Conservation (phyloP, 2,797 vertebrate species). For the Epinephelus coioides region DNA sequence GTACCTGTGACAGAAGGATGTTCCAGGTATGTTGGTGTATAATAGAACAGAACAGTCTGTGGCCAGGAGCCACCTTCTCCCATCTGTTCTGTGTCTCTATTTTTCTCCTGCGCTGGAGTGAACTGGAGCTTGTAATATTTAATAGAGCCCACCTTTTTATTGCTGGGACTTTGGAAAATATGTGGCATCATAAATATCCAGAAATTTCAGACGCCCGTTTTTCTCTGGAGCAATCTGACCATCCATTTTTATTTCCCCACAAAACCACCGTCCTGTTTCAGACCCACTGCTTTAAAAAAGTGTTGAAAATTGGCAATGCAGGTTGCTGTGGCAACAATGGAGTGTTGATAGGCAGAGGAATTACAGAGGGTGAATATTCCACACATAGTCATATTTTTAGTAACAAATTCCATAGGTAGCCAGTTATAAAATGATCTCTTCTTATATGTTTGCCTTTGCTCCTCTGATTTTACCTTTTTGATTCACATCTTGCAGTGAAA, state of each 20-base stretch:
- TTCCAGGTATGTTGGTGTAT: conserved; percentile 3
- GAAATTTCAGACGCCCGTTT: background rate
- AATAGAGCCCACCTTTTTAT: conserved; percentile 8
- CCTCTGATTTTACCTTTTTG: too few species aligned
- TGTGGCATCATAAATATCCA: conserved; percentile 31
- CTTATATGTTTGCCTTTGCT: too few species aligned
- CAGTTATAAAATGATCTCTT: background rate
- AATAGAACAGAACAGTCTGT: conserved; percentile 12
- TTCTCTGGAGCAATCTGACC: conserved; percentile 1
- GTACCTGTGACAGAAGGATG: background rate
- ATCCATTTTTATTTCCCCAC: conserved; percentile 26
- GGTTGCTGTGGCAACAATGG: background rate
- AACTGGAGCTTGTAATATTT: conserved; percentile 4
- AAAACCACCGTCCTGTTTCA: conserved; percentile 16
- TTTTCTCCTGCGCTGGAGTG: background rate
- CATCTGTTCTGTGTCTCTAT: background rate
- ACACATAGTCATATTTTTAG: background rate
- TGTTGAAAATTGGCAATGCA: conserved; percentile 16
- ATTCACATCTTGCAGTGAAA: too few species aligned
- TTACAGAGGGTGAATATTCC: background rate
- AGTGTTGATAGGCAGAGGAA: background rate
- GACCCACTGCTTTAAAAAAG: background rate
- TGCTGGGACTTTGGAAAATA: background rate
- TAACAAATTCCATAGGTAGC: background rate
- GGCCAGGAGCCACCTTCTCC: conserved; percentile 2